Evolutionary conservation across 2,888 invertebrate genomes (phyloP).

Genomic region (Macrosiphum euphorbiae): DNA sequence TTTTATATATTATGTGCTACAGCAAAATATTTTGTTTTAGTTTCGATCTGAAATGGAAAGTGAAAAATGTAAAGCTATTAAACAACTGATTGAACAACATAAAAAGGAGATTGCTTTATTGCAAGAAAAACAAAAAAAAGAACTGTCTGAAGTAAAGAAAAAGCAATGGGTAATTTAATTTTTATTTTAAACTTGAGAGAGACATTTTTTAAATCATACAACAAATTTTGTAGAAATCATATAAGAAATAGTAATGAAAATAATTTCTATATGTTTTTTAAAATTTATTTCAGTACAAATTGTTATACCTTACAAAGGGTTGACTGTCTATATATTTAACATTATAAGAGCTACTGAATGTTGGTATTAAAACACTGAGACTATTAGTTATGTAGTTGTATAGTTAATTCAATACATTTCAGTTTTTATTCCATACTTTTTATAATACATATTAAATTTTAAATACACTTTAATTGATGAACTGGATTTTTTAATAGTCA

Average conservation of each 20-base stretch:
- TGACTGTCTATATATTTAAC: no score
- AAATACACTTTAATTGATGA: background rate
- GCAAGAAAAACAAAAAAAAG: constrained; percentile 77
- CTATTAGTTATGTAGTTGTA: background rate
- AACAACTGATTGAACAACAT: constrained; percentile 68
- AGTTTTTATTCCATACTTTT: background rate
- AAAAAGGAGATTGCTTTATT: constrained; percentile 70
- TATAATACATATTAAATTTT: background rate
- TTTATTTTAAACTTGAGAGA: background rate
- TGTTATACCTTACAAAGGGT: background rate
- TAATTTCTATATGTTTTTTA: background rate
- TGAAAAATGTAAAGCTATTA: constrained; percentile 67
- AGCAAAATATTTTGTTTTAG: constrained; percentile 49
- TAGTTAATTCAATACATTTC: background rate
- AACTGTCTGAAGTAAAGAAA: constrained; percentile 81
- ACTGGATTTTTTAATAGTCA: background rate
- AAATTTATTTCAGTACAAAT: background rate
- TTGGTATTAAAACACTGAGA: background rate
- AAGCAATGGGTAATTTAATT: constrained; percentile 79
- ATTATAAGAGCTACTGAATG: background rate
- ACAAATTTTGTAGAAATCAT: background rate
- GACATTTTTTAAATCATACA: background rate
- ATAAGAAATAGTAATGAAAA: background rate
- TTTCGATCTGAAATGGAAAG: constrained; percentile 66
- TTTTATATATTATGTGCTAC: background rate